Evolutionary conservation across 2,888 invertebrate genomes (phyloP).

Genomic region (Arrhopalites spinosus): DNA sequence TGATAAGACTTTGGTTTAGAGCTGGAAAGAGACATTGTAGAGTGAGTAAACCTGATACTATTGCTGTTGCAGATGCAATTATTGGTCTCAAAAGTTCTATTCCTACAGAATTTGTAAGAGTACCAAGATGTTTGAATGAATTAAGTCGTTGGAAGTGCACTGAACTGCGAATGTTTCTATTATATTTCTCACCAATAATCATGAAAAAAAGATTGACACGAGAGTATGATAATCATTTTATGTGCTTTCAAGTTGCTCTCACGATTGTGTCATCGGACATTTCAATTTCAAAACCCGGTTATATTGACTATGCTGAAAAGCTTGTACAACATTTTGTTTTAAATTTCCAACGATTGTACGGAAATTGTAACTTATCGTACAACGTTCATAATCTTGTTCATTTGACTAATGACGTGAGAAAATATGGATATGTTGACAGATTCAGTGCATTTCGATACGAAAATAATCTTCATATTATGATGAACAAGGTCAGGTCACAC

Average conservation of each 20-base stretch:
- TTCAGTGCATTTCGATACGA: not conserved
- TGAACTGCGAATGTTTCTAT: conserved; percentile 23
- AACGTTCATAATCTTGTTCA: not conserved
- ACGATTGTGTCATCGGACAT: no score
- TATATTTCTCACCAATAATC: conserved; percentile 9
- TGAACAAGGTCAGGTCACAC: not conserved
- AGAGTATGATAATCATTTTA: not conserved
- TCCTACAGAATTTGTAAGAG: conserved; percentile 17
- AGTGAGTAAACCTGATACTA: no score
- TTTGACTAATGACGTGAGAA: not conserved
- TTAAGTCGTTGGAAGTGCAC: conserved; percentile 22
- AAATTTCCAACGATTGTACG: not conserved
- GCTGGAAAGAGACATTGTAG: not conserved
- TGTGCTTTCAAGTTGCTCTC: not conserved
- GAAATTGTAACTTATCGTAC: not conserved
- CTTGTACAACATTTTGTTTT: not conserved
- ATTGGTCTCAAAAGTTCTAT: not conserved
- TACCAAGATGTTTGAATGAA: conserved; percentile 7
- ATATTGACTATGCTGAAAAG: not conserved
- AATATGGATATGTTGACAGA: not conserved
- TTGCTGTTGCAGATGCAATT: not conserved
- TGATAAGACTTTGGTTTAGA: not conserved
- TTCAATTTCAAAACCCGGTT: no score
- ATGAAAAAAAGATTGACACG: not conserved
- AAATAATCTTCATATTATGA: not conserved